Evolutionary conservation across 2,113 vertebrate genomes (phyloP).

Genomic region (Cyanistes caeruleus): DNA sequence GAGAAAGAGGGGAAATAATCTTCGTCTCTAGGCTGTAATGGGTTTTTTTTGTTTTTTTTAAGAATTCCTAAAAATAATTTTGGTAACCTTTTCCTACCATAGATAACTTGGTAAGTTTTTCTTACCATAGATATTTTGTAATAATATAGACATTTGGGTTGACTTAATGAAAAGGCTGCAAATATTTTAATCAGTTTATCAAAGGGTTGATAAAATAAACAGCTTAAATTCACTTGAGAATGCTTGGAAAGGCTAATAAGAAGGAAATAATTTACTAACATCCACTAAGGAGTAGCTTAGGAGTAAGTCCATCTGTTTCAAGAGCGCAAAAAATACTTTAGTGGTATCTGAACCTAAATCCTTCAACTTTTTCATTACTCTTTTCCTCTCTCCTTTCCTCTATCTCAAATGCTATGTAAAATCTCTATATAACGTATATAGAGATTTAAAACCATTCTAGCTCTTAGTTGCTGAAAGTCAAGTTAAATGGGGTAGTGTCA

Average conservation of each 20-base stretch:
- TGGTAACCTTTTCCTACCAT: not conserved
- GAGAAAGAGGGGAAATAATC: not conserved
- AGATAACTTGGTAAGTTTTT: not conserved
- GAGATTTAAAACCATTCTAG: not conserved
- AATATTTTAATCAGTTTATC: not conserved
- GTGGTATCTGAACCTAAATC: not conserved
- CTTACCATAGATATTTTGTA: not conserved
- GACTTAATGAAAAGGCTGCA: not conserved
- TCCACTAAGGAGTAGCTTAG: not conserved
- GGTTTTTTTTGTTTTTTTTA: fast-evolving
- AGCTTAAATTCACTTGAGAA: not conserved
- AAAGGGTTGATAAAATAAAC: not conserved
- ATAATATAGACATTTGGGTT: not conserved
- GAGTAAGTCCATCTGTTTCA: not conserved
- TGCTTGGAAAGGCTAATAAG: not conserved
- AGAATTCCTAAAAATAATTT: not conserved
- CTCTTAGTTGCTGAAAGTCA: not conserved
- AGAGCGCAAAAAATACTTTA: not conserved
- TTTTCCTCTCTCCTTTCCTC: not conserved
- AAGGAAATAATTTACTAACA: not conserved
- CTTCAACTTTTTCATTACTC: not conserved
- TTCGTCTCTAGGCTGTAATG: not conserved
- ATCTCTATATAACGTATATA: not conserved
- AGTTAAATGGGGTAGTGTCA: not conserved
- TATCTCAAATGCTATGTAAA: not conserved